Percentiles rank a stretch among this genome's conserved stretches.
Conservation (phyloP, 2,888 invertebrate species). For the Synergus itoensis region DNA sequence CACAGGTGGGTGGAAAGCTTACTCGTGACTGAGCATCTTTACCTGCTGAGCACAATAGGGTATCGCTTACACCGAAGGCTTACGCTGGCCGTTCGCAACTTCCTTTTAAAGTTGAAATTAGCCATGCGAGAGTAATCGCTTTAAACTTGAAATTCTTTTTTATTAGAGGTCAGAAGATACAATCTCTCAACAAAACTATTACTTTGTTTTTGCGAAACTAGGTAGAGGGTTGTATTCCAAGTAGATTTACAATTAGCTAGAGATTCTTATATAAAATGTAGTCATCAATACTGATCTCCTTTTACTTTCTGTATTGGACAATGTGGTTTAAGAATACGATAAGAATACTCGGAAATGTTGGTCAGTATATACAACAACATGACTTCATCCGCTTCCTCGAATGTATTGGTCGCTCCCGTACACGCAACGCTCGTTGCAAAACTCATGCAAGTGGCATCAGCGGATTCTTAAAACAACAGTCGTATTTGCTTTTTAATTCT, state of each 20-base stretch:
- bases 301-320: background rate
- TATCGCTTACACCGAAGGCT: slow-evolving; percentile 63
- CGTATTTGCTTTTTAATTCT: background rate
- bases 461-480: slow-evolving; percentile 2
- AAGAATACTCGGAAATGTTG: slow-evolving; percentile 8
- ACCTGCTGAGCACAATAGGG: slow-evolving; percentile 55
- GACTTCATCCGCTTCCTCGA: slow-evolving; percentile 14
- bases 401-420: background rate
- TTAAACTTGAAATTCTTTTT: slow-evolving; percentile 18
- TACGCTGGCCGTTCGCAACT: slow-evolving; percentile 37
- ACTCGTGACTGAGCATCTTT: slow-evolving; percentile 44
- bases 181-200: background rate
- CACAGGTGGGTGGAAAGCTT: slow-evolving; percentile 58
- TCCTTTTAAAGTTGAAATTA: background rate
- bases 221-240: background rate
- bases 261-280: background rate
- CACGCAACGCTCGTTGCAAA: slow-evolving; percentile 3
- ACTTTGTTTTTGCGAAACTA: background rate
- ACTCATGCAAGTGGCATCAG: slow-evolving; percentile 11
- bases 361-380: slow-evolving; percentile 1
- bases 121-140: slow-evolving; percentile 11
- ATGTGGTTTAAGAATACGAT: slow-evolving; percentile 5
- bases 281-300: background rate
- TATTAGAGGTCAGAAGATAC: background rate
- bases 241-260: too few relatives aligned